These are phyloP conservation scores for Osmoderma eremita DNA, from an alignment of 2,888 invertebrate genomes.

Conservation along the genomic window DNA sequence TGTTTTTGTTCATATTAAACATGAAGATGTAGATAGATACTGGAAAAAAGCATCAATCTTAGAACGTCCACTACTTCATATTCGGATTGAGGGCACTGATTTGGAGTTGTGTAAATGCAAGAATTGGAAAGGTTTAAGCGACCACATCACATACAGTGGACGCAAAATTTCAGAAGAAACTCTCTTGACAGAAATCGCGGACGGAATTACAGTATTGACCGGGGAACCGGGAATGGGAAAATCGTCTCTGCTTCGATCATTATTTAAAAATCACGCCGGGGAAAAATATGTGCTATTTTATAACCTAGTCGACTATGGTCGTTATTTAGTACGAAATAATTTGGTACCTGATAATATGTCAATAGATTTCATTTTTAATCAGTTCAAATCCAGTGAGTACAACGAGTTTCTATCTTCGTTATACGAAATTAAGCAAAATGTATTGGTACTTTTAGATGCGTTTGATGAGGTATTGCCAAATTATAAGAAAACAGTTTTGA, in stretches of 20 bases:
- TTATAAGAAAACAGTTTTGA: neutral
- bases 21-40: neutral
- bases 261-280: neutral
- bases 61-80: too few relatives aligned
- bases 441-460: neutral
- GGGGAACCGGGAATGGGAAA: conserved; percentile 15
- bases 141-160: neutral
- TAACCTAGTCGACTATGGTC: neutral
- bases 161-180: neutral
- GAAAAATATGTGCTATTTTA: neutral
- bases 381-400: neutral
- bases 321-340: neutral
- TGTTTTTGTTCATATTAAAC: too few relatives aligned
- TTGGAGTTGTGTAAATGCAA: too few relatives aligned
- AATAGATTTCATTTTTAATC: neutral
- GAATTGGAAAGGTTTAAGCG: too few relatives aligned
- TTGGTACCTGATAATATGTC: neutral
- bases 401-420: neutral
- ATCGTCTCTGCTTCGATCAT: neutral
- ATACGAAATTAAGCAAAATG: neutral
- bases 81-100: too few relatives aligned
- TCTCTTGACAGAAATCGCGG: neutral
- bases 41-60: too few relatives aligned
- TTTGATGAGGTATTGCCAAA: neutral
- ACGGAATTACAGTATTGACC: neutral